Evolutionary conservation across 2,113 vertebrate species (phyloP).

Genomic region (Saguinus imperator): DNA sequence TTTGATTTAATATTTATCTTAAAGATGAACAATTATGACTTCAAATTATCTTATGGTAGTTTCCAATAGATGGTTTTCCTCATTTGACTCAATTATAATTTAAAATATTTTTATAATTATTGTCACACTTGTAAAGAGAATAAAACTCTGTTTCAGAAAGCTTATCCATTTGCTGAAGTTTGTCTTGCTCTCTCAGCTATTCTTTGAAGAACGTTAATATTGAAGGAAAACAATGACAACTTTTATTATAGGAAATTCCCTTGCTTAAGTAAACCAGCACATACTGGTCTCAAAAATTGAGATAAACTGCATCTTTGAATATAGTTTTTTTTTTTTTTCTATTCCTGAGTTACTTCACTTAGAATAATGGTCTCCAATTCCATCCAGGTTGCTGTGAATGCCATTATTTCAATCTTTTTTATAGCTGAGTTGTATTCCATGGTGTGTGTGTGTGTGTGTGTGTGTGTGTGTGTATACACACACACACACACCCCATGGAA

Average conservation of each 20-base stretch:
- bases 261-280: background rate
- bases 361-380: no score
- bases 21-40: background rate
- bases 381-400: no score
- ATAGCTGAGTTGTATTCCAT: no score
- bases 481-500: no score
- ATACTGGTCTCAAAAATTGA: background rate
- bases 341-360: no score
- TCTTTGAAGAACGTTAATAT: conserved; percentile 10
- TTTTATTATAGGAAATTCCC: background rate
- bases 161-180: background rate
- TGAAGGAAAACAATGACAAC: background rate
- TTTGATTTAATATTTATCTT: conserved; percentile 22
- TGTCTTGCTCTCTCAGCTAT: conserved; percentile 2
- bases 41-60: background rate
- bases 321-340: background rate
- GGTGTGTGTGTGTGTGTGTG: no score
- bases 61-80: conserved; percentile 7
- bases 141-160: background rate
- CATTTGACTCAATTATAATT: background rate
- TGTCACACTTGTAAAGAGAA: background rate
- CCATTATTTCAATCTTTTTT: no score
- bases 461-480: no score
- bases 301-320: conserved; percentile 15
- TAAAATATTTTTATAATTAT: background rate